These are phyloP conservation scores for Dicaeum eximium DNA, from an alignment of 2,113 vertebrate species.

Conservation along the genomic window DNA sequence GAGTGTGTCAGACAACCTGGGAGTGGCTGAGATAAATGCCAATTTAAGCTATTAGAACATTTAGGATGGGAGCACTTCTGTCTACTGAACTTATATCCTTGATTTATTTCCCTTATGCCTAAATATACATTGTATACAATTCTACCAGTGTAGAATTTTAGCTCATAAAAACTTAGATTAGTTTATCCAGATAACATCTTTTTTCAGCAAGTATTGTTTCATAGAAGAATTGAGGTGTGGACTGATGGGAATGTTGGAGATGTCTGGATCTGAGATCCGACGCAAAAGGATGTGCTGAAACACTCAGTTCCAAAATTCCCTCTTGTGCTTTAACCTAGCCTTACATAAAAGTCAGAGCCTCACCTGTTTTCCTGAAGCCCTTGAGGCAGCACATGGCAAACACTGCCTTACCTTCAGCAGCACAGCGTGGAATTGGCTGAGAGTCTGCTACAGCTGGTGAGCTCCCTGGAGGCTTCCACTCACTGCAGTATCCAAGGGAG, in stretches of 20 bases:
- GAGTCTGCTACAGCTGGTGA: background rate
- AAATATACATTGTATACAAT: background rate
- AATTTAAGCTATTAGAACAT: background rate
- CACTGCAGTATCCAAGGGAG: background rate
- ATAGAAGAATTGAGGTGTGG: background rate
- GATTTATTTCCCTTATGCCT: background rate
- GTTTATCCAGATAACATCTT: background rate
- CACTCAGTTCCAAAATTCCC: background rate
- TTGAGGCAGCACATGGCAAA: background rate
- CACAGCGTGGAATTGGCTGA: background rate
- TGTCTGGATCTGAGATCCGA: background rate
- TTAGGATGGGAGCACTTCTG: background rate
- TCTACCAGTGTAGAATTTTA: background rate
- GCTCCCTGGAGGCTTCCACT: background rate
- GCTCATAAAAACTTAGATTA: background rate
- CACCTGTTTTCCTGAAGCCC: background rate
- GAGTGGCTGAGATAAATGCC: background rate
- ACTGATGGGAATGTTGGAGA: background rate
- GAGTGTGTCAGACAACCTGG: background rate
- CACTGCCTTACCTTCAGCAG: background rate
- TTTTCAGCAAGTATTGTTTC: background rate
- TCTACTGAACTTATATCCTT: background rate
- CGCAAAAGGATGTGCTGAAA: background rate
- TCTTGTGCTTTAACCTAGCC: background rate
- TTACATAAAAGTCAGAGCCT: background rate